phyloP scores from a whole-genome alignment of 1,140 invertebrate species.

The Cyclina sinensis region DNA sequence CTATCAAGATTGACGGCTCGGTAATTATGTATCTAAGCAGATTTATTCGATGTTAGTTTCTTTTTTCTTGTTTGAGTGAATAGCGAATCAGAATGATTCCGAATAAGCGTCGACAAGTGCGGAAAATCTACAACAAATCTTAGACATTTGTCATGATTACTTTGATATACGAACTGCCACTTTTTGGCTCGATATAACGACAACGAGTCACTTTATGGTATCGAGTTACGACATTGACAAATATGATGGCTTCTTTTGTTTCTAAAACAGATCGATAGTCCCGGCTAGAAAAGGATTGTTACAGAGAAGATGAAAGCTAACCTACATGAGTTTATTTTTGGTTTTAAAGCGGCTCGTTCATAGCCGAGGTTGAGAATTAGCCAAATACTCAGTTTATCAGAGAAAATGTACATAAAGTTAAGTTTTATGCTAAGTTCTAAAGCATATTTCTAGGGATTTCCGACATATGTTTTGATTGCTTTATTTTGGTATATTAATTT shows the following conservation, averaged over 20 bases:
- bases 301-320: neutral
- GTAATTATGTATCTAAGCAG: conserved; percentile 28
- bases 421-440: too few relatives aligned
- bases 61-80: conserved; percentile 35
- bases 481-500: too few relatives aligned
- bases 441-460: too few relatives aligned
- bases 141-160: conserved; percentile 40
- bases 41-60: conserved; percentile 27
- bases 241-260: conserved; percentile 42
- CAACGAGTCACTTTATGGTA: conserved; percentile 47
- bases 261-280: conserved; percentile 18
- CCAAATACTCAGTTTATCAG: too few relatives aligned
- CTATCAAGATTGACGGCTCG: conserved; percentile 17
- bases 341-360: too few relatives aligned
- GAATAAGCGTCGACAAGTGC: neutral
- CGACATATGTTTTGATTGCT: too few relatives aligned
- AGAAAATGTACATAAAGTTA: too few relatives aligned
- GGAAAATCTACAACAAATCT: conserved; percentile 20
- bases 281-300: neutral
- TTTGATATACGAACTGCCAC: conserved; percentile 50
- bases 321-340: too few relatives aligned
- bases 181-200: conserved; percentile 56
- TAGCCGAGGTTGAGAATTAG: too few relatives aligned
- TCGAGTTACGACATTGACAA: conserved; percentile 59
- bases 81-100: conserved; percentile 24